Conservation (phyloP, 2,113 vertebrate genomes). For the Arothron firmamentum region DNA sequence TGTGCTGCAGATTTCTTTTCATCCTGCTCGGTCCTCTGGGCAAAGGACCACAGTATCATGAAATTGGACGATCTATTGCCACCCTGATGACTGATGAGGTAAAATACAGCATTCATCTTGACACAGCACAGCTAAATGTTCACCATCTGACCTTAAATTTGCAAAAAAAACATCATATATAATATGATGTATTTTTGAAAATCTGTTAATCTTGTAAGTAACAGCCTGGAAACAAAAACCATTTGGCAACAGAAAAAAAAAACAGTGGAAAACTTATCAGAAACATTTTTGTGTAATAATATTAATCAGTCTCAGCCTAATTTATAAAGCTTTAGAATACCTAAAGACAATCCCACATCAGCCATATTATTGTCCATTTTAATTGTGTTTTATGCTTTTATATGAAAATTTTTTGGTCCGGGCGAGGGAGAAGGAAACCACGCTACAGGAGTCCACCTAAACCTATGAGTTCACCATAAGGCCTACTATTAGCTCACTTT, state of each 20-base stretch:
- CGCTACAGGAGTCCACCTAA: not conserved
- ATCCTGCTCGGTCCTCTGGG: conserved; percentile 94
- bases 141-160: not conserved
- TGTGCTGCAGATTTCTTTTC: conserved; percentile 87
- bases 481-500: not conserved
- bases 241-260: not conserved
- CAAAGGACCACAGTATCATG: conserved; percentile 95
- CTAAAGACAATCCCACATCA: not conserved
- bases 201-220: not conserved
- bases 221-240: conserved; percentile 1
- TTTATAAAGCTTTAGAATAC: not conserved
- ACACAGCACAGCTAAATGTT: not conserved
- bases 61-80: conserved; percentile 96
- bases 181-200: not conserved
- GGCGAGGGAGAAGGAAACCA: not conserved
- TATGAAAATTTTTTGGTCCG: not conserved
- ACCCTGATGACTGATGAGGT: conserved; percentile 99
- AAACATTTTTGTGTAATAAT: not conserved
- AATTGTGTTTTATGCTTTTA: not conserved
- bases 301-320: not conserved
- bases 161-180: not conserved
- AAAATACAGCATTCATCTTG: conserved; percentile 38
- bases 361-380: not conserved
- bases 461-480: too few relatives aligned
- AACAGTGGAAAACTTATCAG: not conserved